phyloP scores from a whole-genome alignment of 2,888 invertebrate genomes.

The Exephanes ischioxanthus region DNA sequence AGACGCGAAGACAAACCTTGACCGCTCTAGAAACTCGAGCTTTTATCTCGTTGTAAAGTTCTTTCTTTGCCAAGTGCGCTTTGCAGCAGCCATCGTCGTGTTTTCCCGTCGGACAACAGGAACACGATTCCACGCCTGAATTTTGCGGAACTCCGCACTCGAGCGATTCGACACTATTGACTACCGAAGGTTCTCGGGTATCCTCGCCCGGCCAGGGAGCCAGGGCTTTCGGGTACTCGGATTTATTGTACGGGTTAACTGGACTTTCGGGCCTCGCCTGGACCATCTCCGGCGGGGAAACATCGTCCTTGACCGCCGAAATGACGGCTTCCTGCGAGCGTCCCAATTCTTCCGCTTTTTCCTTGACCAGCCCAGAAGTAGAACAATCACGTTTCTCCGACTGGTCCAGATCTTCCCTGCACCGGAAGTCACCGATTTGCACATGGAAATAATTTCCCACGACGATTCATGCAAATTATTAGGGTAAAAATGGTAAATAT shows the following conservation, averaged over 20 bases:
- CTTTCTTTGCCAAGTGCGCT: conserved; percentile 70
- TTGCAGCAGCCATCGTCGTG: conserved; percentile 70
- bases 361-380: neutral
- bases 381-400: conserved; percentile 30
- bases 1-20: conserved; percentile 70
- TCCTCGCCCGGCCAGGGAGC: conserved; percentile 69
- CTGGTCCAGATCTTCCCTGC: conserved; percentile 39
- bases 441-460: neutral
- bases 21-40: conserved; percentile 76
- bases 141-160: conserved; percentile 70
- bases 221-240: conserved; percentile 68
- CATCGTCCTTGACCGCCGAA: conserved; percentile 33
- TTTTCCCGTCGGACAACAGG: conserved; percentile 68
- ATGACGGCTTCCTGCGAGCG: conserved; percentile 17
- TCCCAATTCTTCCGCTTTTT: conserved; percentile 33
- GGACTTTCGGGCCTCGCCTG: conserved; percentile 71
- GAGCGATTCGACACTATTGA: conserved; percentile 67
- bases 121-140: conserved; percentile 71
- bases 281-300: conserved; percentile 27
- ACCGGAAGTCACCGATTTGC: neutral
- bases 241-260: conserved; percentile 78
- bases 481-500: neutral
- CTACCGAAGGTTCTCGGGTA: conserved; percentile 58
- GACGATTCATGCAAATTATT: neutral
- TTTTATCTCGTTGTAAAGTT: conserved; percentile 75